A percentile compares a stretch with the other conserved stretches of the same genome.
Evolutionary conservation across 1,140 invertebrate genomes (phyloP).

Genomic region (Caenorhabditis brenneri): DNA sequence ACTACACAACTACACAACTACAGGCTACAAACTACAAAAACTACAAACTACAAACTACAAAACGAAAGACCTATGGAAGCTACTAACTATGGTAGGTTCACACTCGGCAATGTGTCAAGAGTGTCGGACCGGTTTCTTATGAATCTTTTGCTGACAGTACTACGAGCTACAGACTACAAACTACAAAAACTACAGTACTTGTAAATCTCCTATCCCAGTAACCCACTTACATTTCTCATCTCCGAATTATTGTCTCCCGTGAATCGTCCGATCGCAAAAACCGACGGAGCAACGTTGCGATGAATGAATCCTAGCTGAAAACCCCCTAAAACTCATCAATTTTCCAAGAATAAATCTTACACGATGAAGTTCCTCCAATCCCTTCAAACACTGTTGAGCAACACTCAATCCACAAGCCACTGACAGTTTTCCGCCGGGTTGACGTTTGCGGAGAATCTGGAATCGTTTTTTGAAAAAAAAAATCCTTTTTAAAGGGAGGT

Average conservation of each 20-base stretch:
- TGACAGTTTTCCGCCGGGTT: constrained; percentile 44
- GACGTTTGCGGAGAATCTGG: constrained; percentile 40
- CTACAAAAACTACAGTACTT: too few species aligned
- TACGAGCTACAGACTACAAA: too few species aligned
- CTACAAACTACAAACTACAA: too few species aligned
- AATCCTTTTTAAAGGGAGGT: neutral
- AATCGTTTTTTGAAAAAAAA: neutral
- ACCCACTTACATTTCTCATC: neutral
- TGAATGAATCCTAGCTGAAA: constrained; percentile 53
- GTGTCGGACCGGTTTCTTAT: too few species aligned
- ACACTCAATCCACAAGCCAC: constrained; percentile 48
- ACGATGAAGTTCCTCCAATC: constrained; percentile 50
- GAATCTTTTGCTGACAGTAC: too few species aligned
- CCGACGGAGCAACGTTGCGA: constrained; percentile 50
- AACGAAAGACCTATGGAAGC: too few species aligned
- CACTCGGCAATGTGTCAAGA: too few species aligned
- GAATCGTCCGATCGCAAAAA: constrained; percentile 52
- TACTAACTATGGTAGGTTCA: too few species aligned
- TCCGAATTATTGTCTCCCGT: constrained; percentile 19
- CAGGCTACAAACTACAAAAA: too few species aligned
- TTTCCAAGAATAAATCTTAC: neutral
- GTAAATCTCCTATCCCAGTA: neutral
- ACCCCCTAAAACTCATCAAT: neutral
- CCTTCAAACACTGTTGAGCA: constrained; percentile 49
- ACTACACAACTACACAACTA: too few species aligned